Conservation (phyloP, 1,140 invertebrate genomes). For the Lepidurus apus region DNA sequence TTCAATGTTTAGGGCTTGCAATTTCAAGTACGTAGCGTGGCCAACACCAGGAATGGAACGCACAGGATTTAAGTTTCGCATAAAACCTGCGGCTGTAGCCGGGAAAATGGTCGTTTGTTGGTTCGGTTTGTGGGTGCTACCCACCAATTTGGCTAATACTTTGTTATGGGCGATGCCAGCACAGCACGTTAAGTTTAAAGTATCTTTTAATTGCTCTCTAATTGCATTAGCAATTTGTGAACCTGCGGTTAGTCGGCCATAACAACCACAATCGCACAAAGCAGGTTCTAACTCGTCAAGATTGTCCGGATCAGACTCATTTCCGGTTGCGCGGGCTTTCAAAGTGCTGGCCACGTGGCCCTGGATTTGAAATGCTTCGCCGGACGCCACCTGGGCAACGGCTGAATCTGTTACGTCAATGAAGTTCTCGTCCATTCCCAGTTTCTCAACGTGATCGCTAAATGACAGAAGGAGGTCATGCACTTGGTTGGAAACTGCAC, state of each 20-base stretch:
- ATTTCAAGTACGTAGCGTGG: conserved; percentile 55
- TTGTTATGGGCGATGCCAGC: conserved; percentile 79
- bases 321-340: conserved; percentile 1
- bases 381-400: neutral
- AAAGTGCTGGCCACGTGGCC: conserved; percentile 50
- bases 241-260: conserved; percentile 57
- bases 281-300: conserved; percentile 42
- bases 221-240: conserved; percentile 64
- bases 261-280: conserved; percentile 65
- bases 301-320: conserved; percentile 36
- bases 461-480: conserved; percentile 59
- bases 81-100: conserved; percentile 55
- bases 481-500: conserved; percentile 62
- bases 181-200: conserved; percentile 67
- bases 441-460: conserved; percentile 62
- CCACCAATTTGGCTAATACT: conserved; percentile 69
- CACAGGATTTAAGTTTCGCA: conserved; percentile 55
- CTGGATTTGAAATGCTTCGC: neutral
- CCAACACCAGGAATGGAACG: conserved; percentile 66
- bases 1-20: conserved; percentile 57
- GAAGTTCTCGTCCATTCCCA: conserved; percentile 75
- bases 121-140: conserved; percentile 67
- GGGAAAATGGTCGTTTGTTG: conserved; percentile 72
- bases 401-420: conserved; percentile 62
- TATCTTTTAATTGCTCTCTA: conserved; percentile 56